Base-by-base conservation (phyloP, 2,797 vertebrate species). In the Aulostomus chinensis region DNA sequence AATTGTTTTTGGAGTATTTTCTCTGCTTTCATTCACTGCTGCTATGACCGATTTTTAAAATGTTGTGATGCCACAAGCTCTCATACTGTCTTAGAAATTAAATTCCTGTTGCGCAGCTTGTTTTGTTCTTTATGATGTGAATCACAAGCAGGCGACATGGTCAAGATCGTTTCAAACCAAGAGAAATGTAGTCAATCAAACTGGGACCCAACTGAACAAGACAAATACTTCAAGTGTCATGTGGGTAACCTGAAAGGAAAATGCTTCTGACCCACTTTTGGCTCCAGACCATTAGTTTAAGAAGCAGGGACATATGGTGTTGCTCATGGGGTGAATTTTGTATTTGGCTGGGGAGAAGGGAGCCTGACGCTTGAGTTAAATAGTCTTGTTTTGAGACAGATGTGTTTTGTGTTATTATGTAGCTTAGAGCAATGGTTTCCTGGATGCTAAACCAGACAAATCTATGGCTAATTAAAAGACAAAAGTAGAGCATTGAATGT, bases 141-240 rank as follows among this genome's bases (percentile, higher is more conserved):
- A n/a, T n/a, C n/a, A n/a, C 56, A 72, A 79, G 76, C 70, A 76
- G n/a, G n/a, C 59, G 75, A 84, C 77, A 78, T 73, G 73, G 68
- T 48, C 22, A 16, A 45, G 21, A 37, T 45, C 67, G n/a, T 64
- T 47, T 36, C 18, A 57, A 54, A 70, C 42, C 37, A 50, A 47
- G 36, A 42, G 12, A 67, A 60, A 60, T 55, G 5, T 5, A 59
- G 28, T 34, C 59, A 41, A 54, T 68, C 37, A 38, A 53, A 50
- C 38, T 31, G 40, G 52, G 68, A 65, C 29, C 43, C 37, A 51
- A 29, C 67, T 40, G 58, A 80, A 76, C 73, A 63, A 76, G 77
- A 76, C 61, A 73, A 78, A 81, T 64, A 47, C 31, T 54, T 58
- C 21, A 55, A 39, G 17, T 41, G 62, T 61, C 63, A 54, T 46